A percentile compares a stretch with the other conserved stretches of the same genome.
These are phyloP conservation scores for Epinephelus fuscoguttatus DNA, from an alignment of 2,113 vertebrate genomes.

Conservation along the genomic window DNA sequence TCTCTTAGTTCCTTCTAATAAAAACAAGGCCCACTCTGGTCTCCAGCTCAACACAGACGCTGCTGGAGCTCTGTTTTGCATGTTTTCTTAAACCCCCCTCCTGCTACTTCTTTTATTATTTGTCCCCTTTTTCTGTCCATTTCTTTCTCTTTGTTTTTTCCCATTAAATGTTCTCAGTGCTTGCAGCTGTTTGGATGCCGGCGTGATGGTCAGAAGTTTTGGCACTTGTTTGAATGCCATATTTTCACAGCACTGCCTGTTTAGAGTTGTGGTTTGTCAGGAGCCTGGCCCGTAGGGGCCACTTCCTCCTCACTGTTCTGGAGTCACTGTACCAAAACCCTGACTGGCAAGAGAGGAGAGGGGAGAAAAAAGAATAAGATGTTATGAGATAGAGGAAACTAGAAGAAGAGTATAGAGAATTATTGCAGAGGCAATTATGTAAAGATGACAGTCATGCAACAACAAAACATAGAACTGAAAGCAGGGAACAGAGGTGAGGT, in stretches of 20 bases:
- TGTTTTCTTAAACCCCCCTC: constrained; percentile 56
- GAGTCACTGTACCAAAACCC: constrained; percentile 64
- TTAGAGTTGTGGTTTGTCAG: constrained; percentile 77
- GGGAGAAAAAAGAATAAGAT: background rate
- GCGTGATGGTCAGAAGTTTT: constrained; percentile 56
- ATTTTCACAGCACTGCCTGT: constrained; percentile 74
- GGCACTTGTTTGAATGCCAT: constrained; percentile 66
- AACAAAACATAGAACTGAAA: no score
- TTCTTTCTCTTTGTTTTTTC: constrained; percentile 45
- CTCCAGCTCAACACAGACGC: constrained; percentile 43
- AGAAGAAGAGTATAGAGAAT: background rate
- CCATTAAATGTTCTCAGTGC: constrained; percentile 48
- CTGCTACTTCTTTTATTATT: constrained; percentile 49
- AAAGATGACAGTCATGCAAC: background rate
- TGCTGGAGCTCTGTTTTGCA: constrained; percentile 40
- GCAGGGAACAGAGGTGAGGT: no score
- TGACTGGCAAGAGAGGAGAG: constrained; percentile 41
- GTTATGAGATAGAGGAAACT: no score
- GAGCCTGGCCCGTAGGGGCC: constrained; percentile 64
- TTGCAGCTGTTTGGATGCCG: constrained; percentile 60
- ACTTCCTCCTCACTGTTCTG: constrained; percentile 71
- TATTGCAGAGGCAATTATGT: background rate
- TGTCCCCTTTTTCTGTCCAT: constrained; percentile 24
- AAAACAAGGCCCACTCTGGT: constrained; percentile 40
- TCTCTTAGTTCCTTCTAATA: constrained; percentile 63